These are phyloP conservation scores for Haplotaxodon microlepis DNA, from an alignment of 2,113 vertebrate genomes.

Conservation along the genomic window DNA sequence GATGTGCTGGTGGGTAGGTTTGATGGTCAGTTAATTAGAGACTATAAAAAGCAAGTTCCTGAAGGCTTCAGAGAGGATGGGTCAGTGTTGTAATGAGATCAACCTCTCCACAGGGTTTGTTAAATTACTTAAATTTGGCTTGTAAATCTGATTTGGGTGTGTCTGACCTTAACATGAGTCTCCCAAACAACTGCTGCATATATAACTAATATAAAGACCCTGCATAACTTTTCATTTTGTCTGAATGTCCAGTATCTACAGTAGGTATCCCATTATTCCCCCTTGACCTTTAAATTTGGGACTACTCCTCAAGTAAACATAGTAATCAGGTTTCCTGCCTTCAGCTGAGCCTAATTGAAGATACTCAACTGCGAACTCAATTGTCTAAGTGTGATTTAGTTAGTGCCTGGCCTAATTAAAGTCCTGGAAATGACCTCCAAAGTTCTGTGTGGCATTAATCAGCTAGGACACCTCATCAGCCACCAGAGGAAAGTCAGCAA, in stretches of 20 bases:
- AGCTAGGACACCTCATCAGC: conserved; percentile 60
- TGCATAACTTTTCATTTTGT: conserved; percentile 45
- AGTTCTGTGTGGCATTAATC: conserved; percentile 56
- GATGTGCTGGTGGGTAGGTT: conserved; percentile 80
- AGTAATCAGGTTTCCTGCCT: conserved; percentile 55
- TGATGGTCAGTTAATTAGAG: conserved; percentile 87
- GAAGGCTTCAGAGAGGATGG: conserved; percentile 14
- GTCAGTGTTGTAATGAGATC: conserved; percentile 49
- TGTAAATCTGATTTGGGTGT: conserved; percentile 57
- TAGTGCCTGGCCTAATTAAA: conserved; percentile 58
- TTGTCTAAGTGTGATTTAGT: conserved; percentile 63
- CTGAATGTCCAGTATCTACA: conserved; percentile 3
- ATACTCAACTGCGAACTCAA: conserved; percentile 45
- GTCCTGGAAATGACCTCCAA: conserved; percentile 62
- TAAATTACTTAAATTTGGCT: conserved; percentile 29
- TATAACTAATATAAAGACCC: neutral
- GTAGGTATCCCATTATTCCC: conserved; percentile 28
- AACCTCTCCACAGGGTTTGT: conserved; percentile 18
- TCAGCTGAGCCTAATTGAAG: conserved; percentile 50
- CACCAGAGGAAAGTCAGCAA: conserved; percentile 25
- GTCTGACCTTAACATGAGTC: conserved; percentile 36
- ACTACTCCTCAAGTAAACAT: conserved; percentile 33
- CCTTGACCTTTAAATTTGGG: conserved; percentile 45
- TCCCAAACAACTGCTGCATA: conserved; percentile 21
- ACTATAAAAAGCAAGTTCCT: conserved; percentile 59